phyloP scores from a whole-genome alignment of 2,113 vertebrate genomes.

The Seriola aureovittata region DNA sequence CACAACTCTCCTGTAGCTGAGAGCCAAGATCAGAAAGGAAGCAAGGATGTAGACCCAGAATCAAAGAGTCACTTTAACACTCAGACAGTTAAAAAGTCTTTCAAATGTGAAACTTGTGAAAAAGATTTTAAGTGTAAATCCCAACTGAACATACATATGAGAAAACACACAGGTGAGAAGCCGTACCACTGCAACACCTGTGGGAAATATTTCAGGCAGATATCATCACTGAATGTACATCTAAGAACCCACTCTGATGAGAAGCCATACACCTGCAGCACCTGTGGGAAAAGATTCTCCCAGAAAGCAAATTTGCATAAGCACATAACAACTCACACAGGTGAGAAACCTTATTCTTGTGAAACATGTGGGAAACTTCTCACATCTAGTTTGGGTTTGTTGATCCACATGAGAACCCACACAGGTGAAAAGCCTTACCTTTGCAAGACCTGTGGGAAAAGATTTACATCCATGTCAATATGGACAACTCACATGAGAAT shows the following conservation, averaged over 20 bases:
- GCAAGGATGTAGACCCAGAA: too few relatives aligned
- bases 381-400: too few relatives aligned
- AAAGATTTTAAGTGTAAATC: too few relatives aligned
- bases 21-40: too few relatives aligned
- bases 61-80: neutral
- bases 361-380: too few relatives aligned
- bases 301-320: neutral
- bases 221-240: too few relatives aligned
- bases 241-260: slow-evolving; percentile 15
- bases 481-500: neutral
- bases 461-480: too few relatives aligned
- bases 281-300: neutral
- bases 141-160: too few relatives aligned
- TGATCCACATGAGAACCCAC: neutral
- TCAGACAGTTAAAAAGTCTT: neutral
- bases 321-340: neutral
- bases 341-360: neutral
- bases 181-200: too few relatives aligned
- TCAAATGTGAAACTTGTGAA: slow-evolving; percentile 10
- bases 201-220: too few relatives aligned
- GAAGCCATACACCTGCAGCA: neutral
- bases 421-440: neutral
- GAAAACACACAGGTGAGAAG: too few relatives aligned
- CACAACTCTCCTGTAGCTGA: neutral
- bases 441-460: neutral